Percentiles rank a stretch among this genome's conserved stretches.
Evolutionary conservation across 2,888 invertebrate species (phyloP).

Genomic region (Sinhomidia bicolor): DNA sequence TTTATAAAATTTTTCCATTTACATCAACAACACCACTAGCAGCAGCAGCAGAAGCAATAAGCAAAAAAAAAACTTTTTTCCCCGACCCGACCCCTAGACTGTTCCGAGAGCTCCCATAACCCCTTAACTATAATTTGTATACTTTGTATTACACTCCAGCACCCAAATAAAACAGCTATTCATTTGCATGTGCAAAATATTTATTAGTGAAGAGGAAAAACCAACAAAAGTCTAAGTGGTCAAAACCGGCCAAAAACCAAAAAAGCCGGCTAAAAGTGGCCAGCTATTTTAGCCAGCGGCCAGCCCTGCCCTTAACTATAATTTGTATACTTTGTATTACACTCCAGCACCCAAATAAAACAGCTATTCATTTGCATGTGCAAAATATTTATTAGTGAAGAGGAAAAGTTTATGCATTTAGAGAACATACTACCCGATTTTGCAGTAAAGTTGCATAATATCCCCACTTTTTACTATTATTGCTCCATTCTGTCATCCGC

Average conservation of each 20-base stretch:
- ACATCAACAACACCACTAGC: background rate
- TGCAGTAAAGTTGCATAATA: constrained; percentile 46
- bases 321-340: constrained; percentile 34
- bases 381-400: constrained; percentile 25
- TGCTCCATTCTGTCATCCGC: constrained; percentile 40
- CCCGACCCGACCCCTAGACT: background rate
- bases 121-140: constrained; percentile 43
- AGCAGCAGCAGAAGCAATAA: background rate
- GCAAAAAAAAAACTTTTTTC: constrained; percentile 4
- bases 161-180: constrained; percentile 38
- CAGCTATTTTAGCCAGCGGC: too few relatives aligned
- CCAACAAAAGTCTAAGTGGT: too few relatives aligned
- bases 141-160: constrained; percentile 1
- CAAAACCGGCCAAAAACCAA: too few relatives aligned
- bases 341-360: constrained; percentile 27
- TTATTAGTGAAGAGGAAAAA: constrained; percentile 21
- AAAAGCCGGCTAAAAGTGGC: too few relatives aligned
- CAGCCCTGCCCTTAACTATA: background rate
- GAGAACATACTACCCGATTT: constrained; percentile 1
- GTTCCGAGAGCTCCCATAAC: background rate
- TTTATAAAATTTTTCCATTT: background rate
- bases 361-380: constrained; percentile 34
- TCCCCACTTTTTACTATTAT: constrained; percentile 46
- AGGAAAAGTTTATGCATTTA: constrained; percentile 20
- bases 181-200: constrained; percentile 41